Base-by-base conservation (phyloP, 37 sponge, comb jelly and placozoan species). In the Haliclona indistincta region DNA sequence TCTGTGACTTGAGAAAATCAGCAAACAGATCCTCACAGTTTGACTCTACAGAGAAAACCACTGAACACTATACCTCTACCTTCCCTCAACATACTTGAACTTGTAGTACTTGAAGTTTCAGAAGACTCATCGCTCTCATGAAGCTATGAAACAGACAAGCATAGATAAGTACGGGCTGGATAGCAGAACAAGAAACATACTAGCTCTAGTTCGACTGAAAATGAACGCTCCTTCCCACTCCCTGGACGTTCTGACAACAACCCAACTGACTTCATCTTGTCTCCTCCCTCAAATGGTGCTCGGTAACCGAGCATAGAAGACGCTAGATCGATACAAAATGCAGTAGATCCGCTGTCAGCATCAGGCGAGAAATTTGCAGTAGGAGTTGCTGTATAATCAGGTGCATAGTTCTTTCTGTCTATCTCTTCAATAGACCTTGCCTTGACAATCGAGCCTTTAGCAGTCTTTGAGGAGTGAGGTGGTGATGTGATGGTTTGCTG, bases 401-500 rank as follows among this genome's bases (percentile, higher is more conserved):
- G 81, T 4, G 54, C 74, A 38, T 81, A 81, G 38, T 71, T 76
- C 38, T 49, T 67, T 55, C 45, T 66, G 37, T 73, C 80, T 0
- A 44, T 60, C 28, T 86, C 75, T 38, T 86, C 86, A 32, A 86
- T 86, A 0, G 86, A 79, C 3, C 42, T 23, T 19, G 74, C 70
- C 2, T 76, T 68, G 20, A 63, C 26, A 25, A 53, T 67, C 33
- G 17, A n/a, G 17, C 10, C 38, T 56, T 54, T 65, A 19, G 55
- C 29, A 42, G 40, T 73, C 37, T 38, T 4, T 3, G 70, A 38
- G 8, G 70, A 43, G 39, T 64, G 64, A 36, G 88, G 88, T 40
- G 88, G 88, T 39, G 88, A 76, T 25, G 88, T 88, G 30, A 81
- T 88, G 58, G 81, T 78, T 2, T 36, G 60, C 42, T 62, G 76